Conservation (phyloP, 2,113 vertebrate species). For the Hippocampus mohnikei region DNA sequence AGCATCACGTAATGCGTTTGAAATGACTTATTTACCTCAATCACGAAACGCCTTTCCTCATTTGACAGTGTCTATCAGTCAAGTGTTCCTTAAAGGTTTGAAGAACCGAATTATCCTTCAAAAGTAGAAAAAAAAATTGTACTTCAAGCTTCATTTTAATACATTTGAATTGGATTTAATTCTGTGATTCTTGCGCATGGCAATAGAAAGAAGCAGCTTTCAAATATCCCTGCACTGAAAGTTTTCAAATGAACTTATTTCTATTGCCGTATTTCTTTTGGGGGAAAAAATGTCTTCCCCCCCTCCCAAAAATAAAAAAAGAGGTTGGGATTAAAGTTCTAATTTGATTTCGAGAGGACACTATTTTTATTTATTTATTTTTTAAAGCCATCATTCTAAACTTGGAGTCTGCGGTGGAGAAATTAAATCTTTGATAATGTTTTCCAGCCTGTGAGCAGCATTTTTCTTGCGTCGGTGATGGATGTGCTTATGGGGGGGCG, state of each 20-base stretch:
- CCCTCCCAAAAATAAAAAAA: background rate
- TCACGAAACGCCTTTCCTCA: no score
- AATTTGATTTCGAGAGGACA: background rate
- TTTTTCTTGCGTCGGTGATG: constrained; percentile 2
- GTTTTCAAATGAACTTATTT: background rate
- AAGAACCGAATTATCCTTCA: no score
- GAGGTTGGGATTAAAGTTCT: background rate
- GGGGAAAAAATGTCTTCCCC: no score
- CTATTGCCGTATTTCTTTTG: background rate
- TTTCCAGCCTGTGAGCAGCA: background rate
- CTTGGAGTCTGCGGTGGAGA: background rate
- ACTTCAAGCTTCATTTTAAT: no score
- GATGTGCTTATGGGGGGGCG: background rate
- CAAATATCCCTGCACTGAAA: background rate
- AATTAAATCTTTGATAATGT: background rate
- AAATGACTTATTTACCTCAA: background rate
- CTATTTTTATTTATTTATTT: background rate
- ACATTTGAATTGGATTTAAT: no score
- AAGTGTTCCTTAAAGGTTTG: no score
- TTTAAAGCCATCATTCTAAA: background rate
- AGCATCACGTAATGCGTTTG: background rate
- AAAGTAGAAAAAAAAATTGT: no score
- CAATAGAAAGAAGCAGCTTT: no score
- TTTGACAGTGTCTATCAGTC: no score
- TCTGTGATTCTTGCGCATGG: no score